Conservation (phyloP, 1,140 invertebrate species). For the Chironomus tepperi region DNA sequence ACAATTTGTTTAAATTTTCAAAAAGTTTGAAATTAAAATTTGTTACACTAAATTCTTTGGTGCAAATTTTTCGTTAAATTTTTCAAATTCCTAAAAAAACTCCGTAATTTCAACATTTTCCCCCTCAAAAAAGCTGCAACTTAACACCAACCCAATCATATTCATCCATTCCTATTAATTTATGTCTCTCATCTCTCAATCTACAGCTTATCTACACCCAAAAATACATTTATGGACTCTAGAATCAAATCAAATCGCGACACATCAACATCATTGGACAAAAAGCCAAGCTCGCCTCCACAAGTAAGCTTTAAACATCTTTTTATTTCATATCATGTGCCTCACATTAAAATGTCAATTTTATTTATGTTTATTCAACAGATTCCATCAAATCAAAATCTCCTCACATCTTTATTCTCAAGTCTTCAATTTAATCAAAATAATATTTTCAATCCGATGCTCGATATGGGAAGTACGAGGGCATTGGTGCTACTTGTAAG, state of each 20-base stretch:
- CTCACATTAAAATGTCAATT: not conserved
- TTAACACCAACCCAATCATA: too few species aligned
- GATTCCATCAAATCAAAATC: not conserved
- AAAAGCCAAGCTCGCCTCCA: constrained; percentile 20
- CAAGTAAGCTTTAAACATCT: not conserved
- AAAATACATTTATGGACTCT: constrained; percentile 12
- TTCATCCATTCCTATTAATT: not conserved
- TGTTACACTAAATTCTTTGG: too few species aligned
- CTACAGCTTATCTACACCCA: not conserved
- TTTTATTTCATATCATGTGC: not conserved
- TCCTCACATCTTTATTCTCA: constrained; percentile 28
- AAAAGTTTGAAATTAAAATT: too few species aligned
- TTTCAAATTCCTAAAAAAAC: too few species aligned
- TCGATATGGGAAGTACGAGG: constrained; percentile 41
- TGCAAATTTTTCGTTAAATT: too few species aligned
- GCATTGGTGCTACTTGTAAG: constrained; percentile 38
- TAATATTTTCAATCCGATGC: constrained; percentile 35
- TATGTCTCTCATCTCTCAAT: not conserved
- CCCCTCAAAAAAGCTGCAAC: too few species aligned
- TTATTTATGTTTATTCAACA: not conserved
- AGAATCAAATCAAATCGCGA: constrained; percentile 18
- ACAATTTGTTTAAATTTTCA: too few species aligned
- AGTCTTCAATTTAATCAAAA: constrained; percentile 35
- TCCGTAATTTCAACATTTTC: too few species aligned
- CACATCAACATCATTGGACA: not conserved